Conservation (phyloP, 2,113 vertebrate genomes). For the Spizaetus ornatus region DNA sequence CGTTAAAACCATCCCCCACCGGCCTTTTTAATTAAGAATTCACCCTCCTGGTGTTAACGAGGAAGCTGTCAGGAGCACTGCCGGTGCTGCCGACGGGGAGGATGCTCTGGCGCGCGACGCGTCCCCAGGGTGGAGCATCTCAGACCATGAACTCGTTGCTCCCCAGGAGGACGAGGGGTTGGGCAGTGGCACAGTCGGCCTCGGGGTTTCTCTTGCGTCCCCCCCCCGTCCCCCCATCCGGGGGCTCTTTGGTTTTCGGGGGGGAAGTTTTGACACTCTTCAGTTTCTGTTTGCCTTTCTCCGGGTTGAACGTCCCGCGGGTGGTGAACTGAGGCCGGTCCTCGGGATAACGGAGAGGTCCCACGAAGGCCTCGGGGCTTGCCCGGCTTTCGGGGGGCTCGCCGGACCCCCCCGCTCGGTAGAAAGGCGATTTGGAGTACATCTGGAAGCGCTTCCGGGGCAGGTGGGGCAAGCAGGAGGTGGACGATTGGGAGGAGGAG, state of each 20-base stretch:
- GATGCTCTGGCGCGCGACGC: rapidly evolving
- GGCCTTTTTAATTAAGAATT: background rate
- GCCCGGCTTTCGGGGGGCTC: constrained; percentile 45
- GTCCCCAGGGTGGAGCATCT: background rate
- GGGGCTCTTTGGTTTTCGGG: constrained; percentile 81
- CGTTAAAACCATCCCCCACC: background rate
- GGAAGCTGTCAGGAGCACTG: background rate
- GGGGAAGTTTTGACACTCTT: constrained; percentile 82
- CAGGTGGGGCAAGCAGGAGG: constrained; percentile 74
- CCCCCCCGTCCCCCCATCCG: constrained; percentile 60
- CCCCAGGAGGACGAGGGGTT: constrained; percentile 84
- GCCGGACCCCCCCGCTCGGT: constrained; percentile 24
- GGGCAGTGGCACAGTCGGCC: constrained; percentile 74
- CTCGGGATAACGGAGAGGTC: constrained; percentile 26
- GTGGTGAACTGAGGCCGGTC: constrained; percentile 88
- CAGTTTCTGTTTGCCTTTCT: constrained; percentile 92
- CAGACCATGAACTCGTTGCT: constrained; percentile 98
- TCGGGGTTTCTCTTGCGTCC: constrained; percentile 74
- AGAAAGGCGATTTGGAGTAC: constrained; percentile 86
- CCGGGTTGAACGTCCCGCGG: constrained; percentile 89
- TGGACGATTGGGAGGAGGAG: constrained; percentile 64
- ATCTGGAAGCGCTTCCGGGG: constrained; percentile 83
- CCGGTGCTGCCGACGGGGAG: background rate
- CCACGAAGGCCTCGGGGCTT: constrained; percentile 41
- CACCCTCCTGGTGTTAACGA: background rate